Evolutionary conservation across 2,888 invertebrate genomes (phyloP).

Genomic region (Lumbricus terrestris): DNA sequence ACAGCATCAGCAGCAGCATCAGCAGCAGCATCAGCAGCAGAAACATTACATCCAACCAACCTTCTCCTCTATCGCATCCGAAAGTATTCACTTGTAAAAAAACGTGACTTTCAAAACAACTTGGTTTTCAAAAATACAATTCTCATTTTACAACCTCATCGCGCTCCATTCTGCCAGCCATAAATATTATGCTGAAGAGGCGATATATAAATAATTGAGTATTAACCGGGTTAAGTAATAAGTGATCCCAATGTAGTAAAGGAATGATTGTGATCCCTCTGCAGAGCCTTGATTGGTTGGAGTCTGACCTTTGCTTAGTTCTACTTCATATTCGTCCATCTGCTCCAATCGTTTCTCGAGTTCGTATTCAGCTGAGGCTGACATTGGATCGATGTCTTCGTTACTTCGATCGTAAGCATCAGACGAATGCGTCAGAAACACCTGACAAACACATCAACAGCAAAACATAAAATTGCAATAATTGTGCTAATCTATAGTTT

Average conservation of each 20-base stretch:
- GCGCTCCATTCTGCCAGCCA: not conserved
- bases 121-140: not conserved
- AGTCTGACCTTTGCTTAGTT: constrained; percentile 53
- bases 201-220: not conserved
- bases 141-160: not conserved
- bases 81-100: too few species aligned
- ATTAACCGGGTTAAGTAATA: not conserved
- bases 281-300: not conserved
- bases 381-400: constrained; percentile 98
- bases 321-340: constrained; percentile 86
- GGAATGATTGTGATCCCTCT: too few species aligned
- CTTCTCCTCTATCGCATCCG: too few species aligned
- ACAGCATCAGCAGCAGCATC: constrained; percentile 27
- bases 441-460: constrained; percentile 55
- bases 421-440: constrained; percentile 92
- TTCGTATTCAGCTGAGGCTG: constrained; percentile 98
- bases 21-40: too few species aligned
- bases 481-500: too few species aligned
- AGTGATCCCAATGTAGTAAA: not conserved
- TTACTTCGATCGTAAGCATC: constrained; percentile 96
- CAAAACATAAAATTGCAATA: too few species aligned
- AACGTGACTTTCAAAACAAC: too few species aligned
- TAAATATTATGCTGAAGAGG: not conserved
- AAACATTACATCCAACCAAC: not conserved
- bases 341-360: constrained; percentile 96